phyloP scores from a whole-genome alignment of 2,113 vertebrate genomes.

The Crocuta crocuta region DNA sequence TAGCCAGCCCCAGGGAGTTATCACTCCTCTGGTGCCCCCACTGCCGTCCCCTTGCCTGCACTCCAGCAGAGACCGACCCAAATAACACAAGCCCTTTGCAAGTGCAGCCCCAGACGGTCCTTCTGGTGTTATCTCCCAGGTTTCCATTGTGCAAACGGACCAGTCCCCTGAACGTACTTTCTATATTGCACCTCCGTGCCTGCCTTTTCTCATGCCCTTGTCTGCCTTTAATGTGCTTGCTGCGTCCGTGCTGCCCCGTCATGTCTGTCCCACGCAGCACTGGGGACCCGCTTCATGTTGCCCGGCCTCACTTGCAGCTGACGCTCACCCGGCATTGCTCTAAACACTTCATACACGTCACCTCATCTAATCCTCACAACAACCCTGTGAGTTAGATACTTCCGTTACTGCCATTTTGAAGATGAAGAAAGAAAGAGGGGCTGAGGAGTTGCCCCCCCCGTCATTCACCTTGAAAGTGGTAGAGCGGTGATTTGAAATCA shows the following conservation, averaged over 20 bases:
- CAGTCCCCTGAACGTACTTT: background rate
- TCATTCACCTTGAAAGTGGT: background rate
- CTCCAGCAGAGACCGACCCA: background rate
- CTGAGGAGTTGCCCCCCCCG: background rate
- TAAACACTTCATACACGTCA: background rate
- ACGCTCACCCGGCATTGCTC: background rate
- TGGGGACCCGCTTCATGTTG: rapidly evolving
- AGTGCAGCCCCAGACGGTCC: background rate
- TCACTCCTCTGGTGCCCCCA: rapidly evolving
- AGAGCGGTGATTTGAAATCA: background rate
- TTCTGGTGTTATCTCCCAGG: background rate
- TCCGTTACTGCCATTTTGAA: background rate
- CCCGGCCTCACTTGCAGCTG: background rate
- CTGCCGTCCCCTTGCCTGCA: background rate
- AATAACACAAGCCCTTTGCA: background rate
- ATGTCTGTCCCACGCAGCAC: rapidly evolving
- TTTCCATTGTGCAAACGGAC: background rate
- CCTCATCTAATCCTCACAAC: background rate
- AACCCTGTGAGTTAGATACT: background rate
- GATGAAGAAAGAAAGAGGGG: background rate
- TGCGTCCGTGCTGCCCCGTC: background rate
- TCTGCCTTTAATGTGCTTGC: background rate
- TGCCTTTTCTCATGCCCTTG: background rate
- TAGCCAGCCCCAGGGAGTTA: background rate
- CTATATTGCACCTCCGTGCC: rapidly evolving